phyloP scores from a whole-genome alignment of 2,113 vertebrate species.

The Leptobrachium ailaonicum region DNA sequence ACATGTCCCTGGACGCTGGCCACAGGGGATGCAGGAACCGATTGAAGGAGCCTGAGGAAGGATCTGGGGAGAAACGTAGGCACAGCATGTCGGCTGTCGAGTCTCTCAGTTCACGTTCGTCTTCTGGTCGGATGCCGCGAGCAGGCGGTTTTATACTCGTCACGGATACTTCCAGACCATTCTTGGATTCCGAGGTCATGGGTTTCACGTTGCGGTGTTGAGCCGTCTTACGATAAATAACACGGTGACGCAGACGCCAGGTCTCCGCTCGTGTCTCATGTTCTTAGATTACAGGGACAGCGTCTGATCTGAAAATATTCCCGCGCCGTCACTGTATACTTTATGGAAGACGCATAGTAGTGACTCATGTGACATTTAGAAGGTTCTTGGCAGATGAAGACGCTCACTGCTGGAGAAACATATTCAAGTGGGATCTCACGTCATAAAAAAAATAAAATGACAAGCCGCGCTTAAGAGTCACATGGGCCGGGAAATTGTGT shows the following conservation, averaged over 20 bases:
- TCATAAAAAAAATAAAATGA: too few species aligned
- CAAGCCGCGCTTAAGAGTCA: neutral
- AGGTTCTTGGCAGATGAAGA: too few species aligned
- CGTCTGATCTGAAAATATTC: slow-evolving; percentile 12
- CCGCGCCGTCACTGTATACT: neutral
- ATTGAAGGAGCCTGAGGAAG: neutral
- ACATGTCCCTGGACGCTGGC: slow-evolving; percentile 28
- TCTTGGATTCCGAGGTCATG: neutral
- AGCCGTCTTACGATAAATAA: neutral
- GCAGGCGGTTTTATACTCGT: slow-evolving; percentile 9
- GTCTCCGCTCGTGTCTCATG: neutral
- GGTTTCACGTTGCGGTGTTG: slow-evolving; percentile 1
- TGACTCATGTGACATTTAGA: too few species aligned
- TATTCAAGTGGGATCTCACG: too few species aligned
- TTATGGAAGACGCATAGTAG: too few species aligned
- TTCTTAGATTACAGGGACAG: neutral
- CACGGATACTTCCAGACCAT: slow-evolving; percentile 2
- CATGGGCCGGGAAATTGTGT: neutral
- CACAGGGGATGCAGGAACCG: neutral
- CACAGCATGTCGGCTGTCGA: slow-evolving; percentile 7
- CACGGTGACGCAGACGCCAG: slow-evolving; percentile 4
- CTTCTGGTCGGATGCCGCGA: neutral
- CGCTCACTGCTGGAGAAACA: too few species aligned
- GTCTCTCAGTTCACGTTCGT: neutral
- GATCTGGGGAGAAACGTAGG: slow-evolving; percentile 4